Percentiles rank a stretch among this genome's conserved stretches.
phyloP scores from a whole-genome alignment of 92 coral and sea anemone species.

The Meandrina meandrites region DNA sequence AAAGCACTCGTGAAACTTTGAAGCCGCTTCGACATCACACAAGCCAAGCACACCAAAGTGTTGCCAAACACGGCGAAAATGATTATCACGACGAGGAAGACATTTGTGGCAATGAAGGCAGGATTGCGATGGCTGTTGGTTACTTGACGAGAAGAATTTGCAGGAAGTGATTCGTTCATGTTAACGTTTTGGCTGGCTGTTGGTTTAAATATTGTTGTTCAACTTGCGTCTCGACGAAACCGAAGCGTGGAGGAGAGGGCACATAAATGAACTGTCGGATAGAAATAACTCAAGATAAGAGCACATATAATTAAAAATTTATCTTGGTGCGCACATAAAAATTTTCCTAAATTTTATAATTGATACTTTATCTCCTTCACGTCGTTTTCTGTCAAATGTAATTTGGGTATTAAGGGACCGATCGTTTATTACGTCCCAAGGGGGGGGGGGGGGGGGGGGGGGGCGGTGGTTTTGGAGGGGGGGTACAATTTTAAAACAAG shows the following conservation, averaged over 20 bases:
- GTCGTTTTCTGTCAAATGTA: too few species aligned
- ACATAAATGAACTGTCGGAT: not conserved
- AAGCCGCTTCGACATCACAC: conserved; percentile 68
- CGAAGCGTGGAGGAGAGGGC: not conserved
- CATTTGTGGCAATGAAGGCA: conserved; percentile 26
- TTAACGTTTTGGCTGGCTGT: not conserved
- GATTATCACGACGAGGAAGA: conserved; percentile 61
- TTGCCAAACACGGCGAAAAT: conserved; percentile 70
- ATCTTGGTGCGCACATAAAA: too few species aligned
- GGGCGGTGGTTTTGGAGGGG: too few species aligned
- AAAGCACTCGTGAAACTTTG: conserved; percentile 75
- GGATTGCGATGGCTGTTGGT: not conserved
- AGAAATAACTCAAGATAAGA: not conserved
- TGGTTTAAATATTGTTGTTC: not conserved
- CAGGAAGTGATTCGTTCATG: conserved; percentile 26
- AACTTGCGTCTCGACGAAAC: not conserved
- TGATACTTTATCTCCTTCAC: too few species aligned
- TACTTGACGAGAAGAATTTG: conserved; percentile 5
- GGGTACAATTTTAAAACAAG: too few species aligned
- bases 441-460: too few species aligned
- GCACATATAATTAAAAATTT: not conserved
- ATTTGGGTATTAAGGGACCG: too few species aligned
- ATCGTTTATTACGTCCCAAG: too few species aligned
- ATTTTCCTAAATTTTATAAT: too few species aligned
- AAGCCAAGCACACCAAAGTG: conserved; percentile 73